Evolutionary conservation across 2,888 invertebrate genomes (phyloP).

Genomic region (Fragum sueziense): DNA sequence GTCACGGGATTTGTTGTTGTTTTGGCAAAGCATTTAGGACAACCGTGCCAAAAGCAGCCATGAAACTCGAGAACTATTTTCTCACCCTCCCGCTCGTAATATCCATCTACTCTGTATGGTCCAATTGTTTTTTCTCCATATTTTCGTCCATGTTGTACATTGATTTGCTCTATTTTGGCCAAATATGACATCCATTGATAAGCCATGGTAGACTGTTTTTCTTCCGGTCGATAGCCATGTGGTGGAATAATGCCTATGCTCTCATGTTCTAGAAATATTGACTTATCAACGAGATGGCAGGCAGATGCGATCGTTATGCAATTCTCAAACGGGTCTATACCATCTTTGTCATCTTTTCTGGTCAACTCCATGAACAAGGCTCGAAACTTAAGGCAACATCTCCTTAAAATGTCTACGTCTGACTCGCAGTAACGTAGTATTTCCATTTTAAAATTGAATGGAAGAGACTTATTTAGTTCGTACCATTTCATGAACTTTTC

Average conservation of each 20-base stretch:
- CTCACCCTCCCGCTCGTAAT: constrained; percentile 27
- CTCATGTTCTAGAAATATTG: constrained; percentile 22
- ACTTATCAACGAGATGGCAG: constrained; percentile 33
- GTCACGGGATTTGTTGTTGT: constrained; percentile 40
- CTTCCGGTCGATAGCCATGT: constrained; percentile 41
- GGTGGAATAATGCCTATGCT: constrained; percentile 50
- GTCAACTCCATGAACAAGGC: constrained; percentile 23
- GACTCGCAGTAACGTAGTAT: constrained; percentile 18
- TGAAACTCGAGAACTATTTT: constrained; percentile 46
- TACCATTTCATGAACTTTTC: constrained; percentile 24
- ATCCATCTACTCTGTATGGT: constrained; percentile 39
- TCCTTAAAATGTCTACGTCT: not conserved
- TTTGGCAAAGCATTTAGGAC: constrained; percentile 30
- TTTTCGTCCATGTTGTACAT: constrained; percentile 41
- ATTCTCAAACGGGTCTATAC: constrained; percentile 44
- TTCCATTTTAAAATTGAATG: constrained; percentile 37
- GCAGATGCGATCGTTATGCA: constrained; percentile 53
- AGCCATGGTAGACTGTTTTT: constrained; percentile 37
- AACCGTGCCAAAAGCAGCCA: constrained; percentile 50
- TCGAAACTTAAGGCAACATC: constrained; percentile 1
- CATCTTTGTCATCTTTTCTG: not conserved
- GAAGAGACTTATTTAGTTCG: not conserved
- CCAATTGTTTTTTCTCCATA: constrained; percentile 34
- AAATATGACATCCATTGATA: constrained; percentile 44
- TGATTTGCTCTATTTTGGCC: not conserved